Base-by-base conservation (phyloP, 2,113 vertebrate species). In the Synodontis membranacea region DNA sequence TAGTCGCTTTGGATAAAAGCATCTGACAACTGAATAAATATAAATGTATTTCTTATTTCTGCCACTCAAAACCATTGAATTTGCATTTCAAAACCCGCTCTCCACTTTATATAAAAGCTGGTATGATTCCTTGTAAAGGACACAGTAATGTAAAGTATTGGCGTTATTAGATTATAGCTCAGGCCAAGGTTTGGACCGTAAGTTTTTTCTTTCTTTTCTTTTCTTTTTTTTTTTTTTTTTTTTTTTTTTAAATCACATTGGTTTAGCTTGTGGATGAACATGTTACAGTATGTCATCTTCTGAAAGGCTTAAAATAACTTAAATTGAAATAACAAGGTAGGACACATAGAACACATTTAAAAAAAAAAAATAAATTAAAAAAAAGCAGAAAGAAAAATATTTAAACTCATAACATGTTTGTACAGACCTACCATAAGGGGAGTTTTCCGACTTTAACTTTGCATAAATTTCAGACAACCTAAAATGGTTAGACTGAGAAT, bases 31-130 rank as follows among this genome's bases (percentile, higher is more conserved):
- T 46, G 21, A 75, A 75, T 46, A 46, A 46, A n/a, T 75, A 4
- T 75, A 75, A 75, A 28, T 75, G 42, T 46, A 46, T 46, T n/a
- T 48, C 42, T 78, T 50, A 52, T 78, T 78, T 50, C 46, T 78
- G 14, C 0, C 46, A 31, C n/a, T 66, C 17, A 31, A 15, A 64
- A 48, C 44, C 58, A 66, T 11, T 64, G 15, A 48, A 48, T 46
- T 46, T 82, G 44, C 25, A 68, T 50, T 83, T 68, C 62, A 68
- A 31, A 50, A 37, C 15, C 8, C 34, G 6, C 28, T 83, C 44
- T 68, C 2, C 21, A 34, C 34, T 66, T 83, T 50, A 66, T 50
- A 21, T 34, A 66, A 83, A 37, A 68, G 62, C 44, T 25, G 60
- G 46, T 68, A 37, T 37, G 62, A 83, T 50, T n/a, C 19, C 44